Percentiles rank a stretch among this genome's conserved stretches.
Conservation (phyloP, 23 tunicate genomes). For the Botrylloides violaceus region DNA sequence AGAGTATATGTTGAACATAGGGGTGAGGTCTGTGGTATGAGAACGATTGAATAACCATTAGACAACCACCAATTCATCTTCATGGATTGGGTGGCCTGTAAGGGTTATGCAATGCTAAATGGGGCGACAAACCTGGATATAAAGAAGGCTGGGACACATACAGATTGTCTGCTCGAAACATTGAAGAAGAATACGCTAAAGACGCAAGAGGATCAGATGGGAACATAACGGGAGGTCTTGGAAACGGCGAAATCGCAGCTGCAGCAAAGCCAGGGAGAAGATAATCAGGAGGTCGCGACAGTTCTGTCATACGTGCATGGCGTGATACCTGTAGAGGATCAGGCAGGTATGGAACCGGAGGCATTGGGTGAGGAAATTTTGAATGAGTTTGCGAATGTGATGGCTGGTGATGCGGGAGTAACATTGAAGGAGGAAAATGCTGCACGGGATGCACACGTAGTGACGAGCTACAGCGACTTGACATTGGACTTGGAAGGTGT, state of each 20-base stretch:
- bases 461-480: neutral
- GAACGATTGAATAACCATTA: too few relatives aligned
- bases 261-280: constrained; percentile 20
- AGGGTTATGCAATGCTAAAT: constrained; percentile 36
- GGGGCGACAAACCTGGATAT: constrained; percentile 46
- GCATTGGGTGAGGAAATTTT: constrained; percentile 3
- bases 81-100: constrained; percentile 32
- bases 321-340: constrained; percentile 13
- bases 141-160: constrained; percentile 13
- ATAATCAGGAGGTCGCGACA: constrained; percentile 55
- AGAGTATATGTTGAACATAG: too few relatives aligned
- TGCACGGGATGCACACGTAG: neutral
- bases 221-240: constrained; percentile 23
- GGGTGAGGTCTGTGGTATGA: too few relatives aligned
- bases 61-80: too few relatives aligned
- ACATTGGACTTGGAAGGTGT: neutral
- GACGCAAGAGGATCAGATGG: constrained; percentile 14
- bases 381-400: constrained; percentile 9
- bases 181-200: neutral
- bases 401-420: neutral
- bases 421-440: neutral
- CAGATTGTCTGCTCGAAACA: neutral
- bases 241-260: neutral
- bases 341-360: constrained; percentile 2
- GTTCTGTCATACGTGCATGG: constrained; percentile 47